Percentiles rank a stretch among this genome's conserved stretches.
These are phyloP conservation scores for Lumbricus terrestris DNA, from an alignment of 2,888 invertebrate genomes.

Conservation along the genomic window DNA sequence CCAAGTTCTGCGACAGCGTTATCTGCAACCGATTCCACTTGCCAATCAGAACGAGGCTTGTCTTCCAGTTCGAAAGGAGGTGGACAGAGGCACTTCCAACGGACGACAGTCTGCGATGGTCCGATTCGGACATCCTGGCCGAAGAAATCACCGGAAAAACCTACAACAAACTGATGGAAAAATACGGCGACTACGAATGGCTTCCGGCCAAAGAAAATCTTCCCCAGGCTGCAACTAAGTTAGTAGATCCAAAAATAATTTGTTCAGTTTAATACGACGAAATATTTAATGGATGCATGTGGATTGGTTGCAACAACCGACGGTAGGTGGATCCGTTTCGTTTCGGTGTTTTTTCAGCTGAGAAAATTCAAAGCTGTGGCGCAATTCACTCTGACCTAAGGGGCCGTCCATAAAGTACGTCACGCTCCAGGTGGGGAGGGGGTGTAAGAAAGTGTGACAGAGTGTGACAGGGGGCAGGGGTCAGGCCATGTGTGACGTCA, in stretches of 20 bases:
- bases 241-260: background rate
- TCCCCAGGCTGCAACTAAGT: background rate
- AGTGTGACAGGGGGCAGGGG: too few relatives aligned
- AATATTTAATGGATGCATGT: too few relatives aligned
- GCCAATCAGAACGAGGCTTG: background rate
- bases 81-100: background rate
- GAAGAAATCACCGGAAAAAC: background rate
- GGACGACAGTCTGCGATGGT: background rate
- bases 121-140: background rate
- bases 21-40: slow-evolving; percentile 12
- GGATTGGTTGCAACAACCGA: background rate
- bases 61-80: background rate
- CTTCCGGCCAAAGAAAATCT: background rate
- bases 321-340: too few relatives aligned
- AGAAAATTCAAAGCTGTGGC: too few relatives aligned
- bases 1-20: background rate
- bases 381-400: too few relatives aligned
- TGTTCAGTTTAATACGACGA: background rate
- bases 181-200: slow-evolving; percentile 7
- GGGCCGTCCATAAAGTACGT: too few relatives aligned
- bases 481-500: too few relatives aligned
- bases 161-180: slow-evolving; percentile 10
- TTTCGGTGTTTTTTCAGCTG: background rate
- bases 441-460: too few relatives aligned
- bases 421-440: too few relatives aligned